Evolutionary conservation across 1,140 invertebrate genomes (phyloP), one percentile per base, ranked within the genome.

Genomic region (Maconellicoccus hirsutus): DNA sequence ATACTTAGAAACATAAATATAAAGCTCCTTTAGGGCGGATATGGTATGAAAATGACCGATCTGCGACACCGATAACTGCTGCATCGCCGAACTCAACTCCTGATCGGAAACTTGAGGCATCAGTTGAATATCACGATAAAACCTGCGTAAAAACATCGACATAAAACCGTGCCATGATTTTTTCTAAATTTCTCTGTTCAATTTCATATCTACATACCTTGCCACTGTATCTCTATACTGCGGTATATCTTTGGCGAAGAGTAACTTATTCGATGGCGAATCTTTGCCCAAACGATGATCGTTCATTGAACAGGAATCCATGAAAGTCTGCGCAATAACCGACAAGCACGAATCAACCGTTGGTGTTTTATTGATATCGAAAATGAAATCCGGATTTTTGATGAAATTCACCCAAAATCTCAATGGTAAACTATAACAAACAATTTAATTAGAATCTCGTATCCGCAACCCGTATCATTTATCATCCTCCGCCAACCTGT

Each of bases 351-450:
- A 92, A 80, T 96, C 94, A 16, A 96, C 88, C 7, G 91, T 93
- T 14, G 87, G 84, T 1, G 93, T 94, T 82, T 96, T 96, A 76
- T 95, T 91, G 66, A 97, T 91, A 81, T 97, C 94, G 79, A 98
- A 96, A 79, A 97, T 93, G 79, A 95, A 96, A 80, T 97, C 92
- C 7, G 95, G 94, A 84, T 96, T 96, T 80, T 96, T 97, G 71
- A 97, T 94, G 75, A 97, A 92, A 81, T 96, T 96, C 16, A 96
- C 92, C 95, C 95, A 98, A 83, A 97, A 96, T 75, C 94, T 84
- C 66, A 97, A 82, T 42, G 94, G 93, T 78, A 96, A 85, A 82
- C 93, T 93, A 75, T 72, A 80, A 72, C 52, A 39, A 29, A 23
- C 33, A 38, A 38, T 14, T 38, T 14, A 14, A 14, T 38, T 38